Percentiles rank a stretch among this genome's conserved stretches.
phyloP scores from a whole-genome alignment of 2,113 vertebrate genomes.

The Crotalus tigris region DNA sequence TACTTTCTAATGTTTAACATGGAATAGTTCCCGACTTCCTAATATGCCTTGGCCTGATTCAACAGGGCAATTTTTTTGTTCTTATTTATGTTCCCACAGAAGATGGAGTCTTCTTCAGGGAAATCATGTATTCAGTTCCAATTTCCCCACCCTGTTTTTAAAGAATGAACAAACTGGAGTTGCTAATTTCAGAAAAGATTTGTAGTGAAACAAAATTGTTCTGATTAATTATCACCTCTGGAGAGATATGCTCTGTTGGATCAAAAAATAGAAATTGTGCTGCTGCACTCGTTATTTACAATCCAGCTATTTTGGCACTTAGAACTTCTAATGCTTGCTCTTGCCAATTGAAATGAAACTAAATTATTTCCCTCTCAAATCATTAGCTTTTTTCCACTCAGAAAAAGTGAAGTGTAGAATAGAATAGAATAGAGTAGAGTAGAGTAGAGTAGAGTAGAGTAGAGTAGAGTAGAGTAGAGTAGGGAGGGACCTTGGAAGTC shows the following conservation, averaged over 20 bases:
- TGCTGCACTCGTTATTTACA: constrained; percentile 60
- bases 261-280: constrained; percentile 46
- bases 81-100: neutral
- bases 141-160: neutral
- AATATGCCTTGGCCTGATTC: neutral
- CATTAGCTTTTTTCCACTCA: constrained; percentile 46
- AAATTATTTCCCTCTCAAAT: constrained; percentile 47
- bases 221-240: constrained; percentile 58
- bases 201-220: constrained; percentile 31
- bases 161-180: constrained; percentile 29
- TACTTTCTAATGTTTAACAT: neutral
- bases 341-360: constrained; percentile 38
- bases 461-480: too few relatives aligned
- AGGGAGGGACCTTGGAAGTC: too few relatives aligned
- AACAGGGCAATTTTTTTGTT: neutral
- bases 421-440: too few relatives aligned
- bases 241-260: constrained; percentile 39
- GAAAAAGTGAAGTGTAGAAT: constrained; percentile 17
- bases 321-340: constrained; percentile 46
- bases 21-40: neutral
- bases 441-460: too few relatives aligned
- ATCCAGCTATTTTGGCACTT: constrained; percentile 67
- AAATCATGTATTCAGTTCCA: neutral
- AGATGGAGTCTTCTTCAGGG: neutral
- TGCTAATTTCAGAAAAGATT: constrained; percentile 39